These are phyloP conservation scores for Panurus biarmicus DNA, from an alignment of 2,113 vertebrate genomes.

Conservation along the genomic window DNA sequence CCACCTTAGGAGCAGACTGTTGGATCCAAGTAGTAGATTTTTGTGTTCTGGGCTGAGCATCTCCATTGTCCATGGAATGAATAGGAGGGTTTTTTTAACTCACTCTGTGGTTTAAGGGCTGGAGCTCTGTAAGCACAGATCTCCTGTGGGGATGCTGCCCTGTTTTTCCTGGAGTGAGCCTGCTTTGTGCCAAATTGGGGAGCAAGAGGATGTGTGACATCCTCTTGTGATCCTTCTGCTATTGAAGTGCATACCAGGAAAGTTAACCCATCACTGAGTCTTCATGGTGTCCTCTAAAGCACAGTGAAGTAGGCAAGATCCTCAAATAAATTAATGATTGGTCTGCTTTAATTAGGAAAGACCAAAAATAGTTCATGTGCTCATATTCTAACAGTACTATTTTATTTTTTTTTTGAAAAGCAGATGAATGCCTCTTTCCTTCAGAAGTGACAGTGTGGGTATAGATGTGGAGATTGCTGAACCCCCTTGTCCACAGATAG, in stretches of 20 bases:
- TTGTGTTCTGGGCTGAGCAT: neutral
- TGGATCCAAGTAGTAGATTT: neutral
- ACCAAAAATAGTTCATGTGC: neutral
- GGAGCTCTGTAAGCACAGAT: neutral
- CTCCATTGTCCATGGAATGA: neutral
- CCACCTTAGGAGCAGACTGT: neutral
- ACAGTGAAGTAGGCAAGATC: neutral
- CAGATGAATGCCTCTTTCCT: neutral
- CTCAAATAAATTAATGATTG: neutral
- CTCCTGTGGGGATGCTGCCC: neutral
- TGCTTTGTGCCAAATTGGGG: rapidly evolving
- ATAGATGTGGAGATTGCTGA: neutral
- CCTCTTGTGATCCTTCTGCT: neutral
- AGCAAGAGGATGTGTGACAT: neutral
- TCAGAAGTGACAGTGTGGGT: neutral
- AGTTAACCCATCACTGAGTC: neutral
- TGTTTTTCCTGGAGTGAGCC: rapidly evolving
- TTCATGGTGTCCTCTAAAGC: neutral
- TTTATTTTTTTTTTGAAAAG: neutral
- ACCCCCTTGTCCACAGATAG: neutral
- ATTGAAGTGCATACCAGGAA: neutral
- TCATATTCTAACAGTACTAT: neutral
- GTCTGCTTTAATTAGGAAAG: neutral
- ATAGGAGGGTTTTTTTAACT: neutral
- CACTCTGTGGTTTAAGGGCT: neutral